phyloP scores from a whole-genome alignment of 2,113 vertebrate species.

The Prietella phreatophila region DNA sequence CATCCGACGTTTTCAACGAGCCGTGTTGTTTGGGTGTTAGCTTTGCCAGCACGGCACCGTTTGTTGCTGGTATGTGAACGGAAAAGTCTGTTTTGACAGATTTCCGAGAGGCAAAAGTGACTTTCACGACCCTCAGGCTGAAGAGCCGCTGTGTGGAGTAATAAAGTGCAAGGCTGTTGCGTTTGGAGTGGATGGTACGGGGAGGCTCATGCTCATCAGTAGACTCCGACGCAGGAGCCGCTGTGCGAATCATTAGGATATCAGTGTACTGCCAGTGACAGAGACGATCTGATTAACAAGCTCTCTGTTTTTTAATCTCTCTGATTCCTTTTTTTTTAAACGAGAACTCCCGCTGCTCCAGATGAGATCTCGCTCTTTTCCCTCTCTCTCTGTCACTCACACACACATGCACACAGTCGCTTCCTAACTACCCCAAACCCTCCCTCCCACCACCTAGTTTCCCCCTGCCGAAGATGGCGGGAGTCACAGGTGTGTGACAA shows the following conservation, averaged over 20 bases:
- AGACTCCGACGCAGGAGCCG: conserved; percentile 67
- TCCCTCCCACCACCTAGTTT: conserved; percentile 15
- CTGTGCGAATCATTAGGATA: conserved; percentile 73
- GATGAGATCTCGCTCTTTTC: conserved; percentile 64
- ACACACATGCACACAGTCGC: conserved; percentile 52
- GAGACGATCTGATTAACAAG: conserved; percentile 76
- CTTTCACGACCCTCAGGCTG: conserved; percentile 33
- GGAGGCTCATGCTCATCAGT: conserved; percentile 31
- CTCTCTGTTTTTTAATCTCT: conserved; percentile 70
- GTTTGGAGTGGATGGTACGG: conserved; percentile 33
- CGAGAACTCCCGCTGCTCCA: conserved; percentile 72
- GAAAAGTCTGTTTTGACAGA: conserved; percentile 48
- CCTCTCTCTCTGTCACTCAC: conserved; percentile 34
- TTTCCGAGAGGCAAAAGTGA: conserved; percentile 37
- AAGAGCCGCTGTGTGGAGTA: conserved; percentile 41
- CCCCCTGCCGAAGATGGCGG: conserved; percentile 63
- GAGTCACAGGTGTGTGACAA: conserved; percentile 97
- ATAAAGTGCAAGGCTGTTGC: conserved; percentile 37
- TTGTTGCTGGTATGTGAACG: conserved; percentile 54
- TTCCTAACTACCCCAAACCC: conserved; percentile 46
- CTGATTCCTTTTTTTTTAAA: conserved; percentile 59
- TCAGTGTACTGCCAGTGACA: conserved; percentile 72
- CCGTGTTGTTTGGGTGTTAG: conserved; percentile 62
- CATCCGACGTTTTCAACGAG: conserved; percentile 50
- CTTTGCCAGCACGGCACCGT: conserved; percentile 54